Base-by-base conservation (phyloP, 2,113 vertebrate species). In the Oncorhynchus keta region DNA sequence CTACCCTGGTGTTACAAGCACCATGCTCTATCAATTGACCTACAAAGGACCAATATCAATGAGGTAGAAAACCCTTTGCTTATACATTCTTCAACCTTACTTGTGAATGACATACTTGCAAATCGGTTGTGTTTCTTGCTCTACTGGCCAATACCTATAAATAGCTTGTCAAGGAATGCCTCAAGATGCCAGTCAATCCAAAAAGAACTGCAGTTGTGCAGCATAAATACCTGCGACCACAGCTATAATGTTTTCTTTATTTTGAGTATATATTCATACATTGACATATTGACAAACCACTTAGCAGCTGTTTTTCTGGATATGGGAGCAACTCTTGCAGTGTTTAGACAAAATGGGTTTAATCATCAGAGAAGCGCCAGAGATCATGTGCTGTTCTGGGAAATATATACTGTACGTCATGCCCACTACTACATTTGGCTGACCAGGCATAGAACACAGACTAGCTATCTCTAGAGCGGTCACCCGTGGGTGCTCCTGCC, bases 321-420 rank as follows among this genome's bases (percentile, higher is more conserved):
- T 75, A 4, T 55, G 16, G 14, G 16, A 55, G 14, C 51, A 13
- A 55, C 39, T 45, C 9, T 55, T 55, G 57, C 68, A 72, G 76
- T 45, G 39, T 45, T 45, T 45, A 39, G 8, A 45, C 39, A 45
- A 45, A 77, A 68, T 24, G 74, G n/a, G 22, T 72, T 73, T 77
- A 69, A 7, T 74, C 57, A 78, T n/a, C 24, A 68, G 77, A 76
- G 28, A 84, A 80, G 78, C 72, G 75, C 77, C 80, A 76, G 62
- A 68, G 74, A 64, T 75, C 28, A 69, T 4, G 3, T 26, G 69
- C 22, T 32, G 74, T 28, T 24, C 5, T 48, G 30, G 32, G 66
- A 0, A 30, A 49, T 18, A 49, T 18, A 49, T 48, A 20, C 39
- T 45, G 39, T 45, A 45, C 45, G 18, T 18, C 22, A 22, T 26